Evolutionary conservation across 37 sponge, comb jelly and placozoan species (phyloP), one percentile per base, ranked within the genome.

Genomic region (Spongia lamella): DNA sequence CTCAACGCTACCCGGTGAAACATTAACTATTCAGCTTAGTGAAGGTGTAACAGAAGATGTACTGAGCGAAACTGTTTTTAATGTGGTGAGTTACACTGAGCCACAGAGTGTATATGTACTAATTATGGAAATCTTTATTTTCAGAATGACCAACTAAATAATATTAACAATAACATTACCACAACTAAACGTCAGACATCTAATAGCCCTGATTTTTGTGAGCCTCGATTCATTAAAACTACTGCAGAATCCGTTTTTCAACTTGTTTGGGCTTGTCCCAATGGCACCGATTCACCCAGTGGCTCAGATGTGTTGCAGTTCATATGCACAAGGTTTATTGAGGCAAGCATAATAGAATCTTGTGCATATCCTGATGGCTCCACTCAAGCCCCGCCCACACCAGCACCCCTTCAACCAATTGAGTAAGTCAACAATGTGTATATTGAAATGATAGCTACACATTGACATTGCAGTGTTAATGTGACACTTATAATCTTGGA

Each of bases 221-320:
- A 72, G 57, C 35, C 29, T 19, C 32, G 73, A 27, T 52, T 53
- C 1, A 3, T 33, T 34, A n/a, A 56, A 34, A 21, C 43, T 1
- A 29, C 20, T 56, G 7, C 13, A 32, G 6, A 25, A 43, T 43
- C 47, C 22, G n/a, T 37, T n/a, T 72, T 72, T 22, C 38, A 9
- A 21, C 71, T 90, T 14, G 70, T 82, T 33, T 85, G 82, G 78
- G 87, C 52, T 16, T 90, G 91, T 82, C 91, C 86, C 16, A 75
- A 61, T 32, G 91, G 87, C 3, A 74, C 77, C 16, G 30, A 33
- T 0, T 33, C 86, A 1, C 91, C 91, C 26, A 27, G 47, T 32
- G 21, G 0, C 7, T 73, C 34, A 0, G 52, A 68, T 20, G 47
- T 9, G 9, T 50, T 78, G 53, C 59, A 64, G 11, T 71, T 55